Base-by-base conservation (phyloP, 30 jellyfish, hydroid and myxozoan species). In the Cassiopea xamachana region DNA sequence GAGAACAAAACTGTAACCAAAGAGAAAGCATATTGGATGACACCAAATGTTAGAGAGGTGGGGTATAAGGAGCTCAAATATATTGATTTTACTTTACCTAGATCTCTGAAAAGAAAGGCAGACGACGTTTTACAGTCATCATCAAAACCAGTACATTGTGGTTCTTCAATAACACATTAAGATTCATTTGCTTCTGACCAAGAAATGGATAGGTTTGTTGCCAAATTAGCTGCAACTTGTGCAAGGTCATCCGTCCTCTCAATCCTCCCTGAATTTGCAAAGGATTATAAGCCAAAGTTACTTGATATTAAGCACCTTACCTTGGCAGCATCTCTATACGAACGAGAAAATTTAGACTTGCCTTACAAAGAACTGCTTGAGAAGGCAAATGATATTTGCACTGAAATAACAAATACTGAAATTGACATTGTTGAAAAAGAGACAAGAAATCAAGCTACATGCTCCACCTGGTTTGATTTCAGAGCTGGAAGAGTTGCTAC, bases 401-500 rank as follows among this genome's bases (percentile, higher is more conserved):
- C 9, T 17, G 68, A 46, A 60, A 13, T 82, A 18, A 82, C 60
- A 19, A 49, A 15, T 9, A 69, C 64, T 15, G 46, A 62, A 43
- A 59, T 10, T 46, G 51, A 81, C 14, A 46, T 43, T 13, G 91
- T 69, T 27, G 91, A 82, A 68, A 69, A 82, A 48, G 82, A 19
- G 68, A 82, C 91, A 62, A 64, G 64, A 68, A 68, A 61, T 46
- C 91, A 82, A 48, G 78, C 89, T 43, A 50, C 71, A 7, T 48
- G 60, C 27, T 14, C 71, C 12, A 27, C 44, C 18, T 51, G 77
- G 89, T 80, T 80, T 58, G 10, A 58, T 19, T 58, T 80, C 15
- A 44, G 89, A 12, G 89, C 89, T 7, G 89, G 79, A 44, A 59
- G 89, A 45, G 45, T 80, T 43, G 60, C 89, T 80, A 75, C 87